Conservation (phyloP, 1,140 invertebrate genomes). For the Monochamus saltuarius region DNA sequence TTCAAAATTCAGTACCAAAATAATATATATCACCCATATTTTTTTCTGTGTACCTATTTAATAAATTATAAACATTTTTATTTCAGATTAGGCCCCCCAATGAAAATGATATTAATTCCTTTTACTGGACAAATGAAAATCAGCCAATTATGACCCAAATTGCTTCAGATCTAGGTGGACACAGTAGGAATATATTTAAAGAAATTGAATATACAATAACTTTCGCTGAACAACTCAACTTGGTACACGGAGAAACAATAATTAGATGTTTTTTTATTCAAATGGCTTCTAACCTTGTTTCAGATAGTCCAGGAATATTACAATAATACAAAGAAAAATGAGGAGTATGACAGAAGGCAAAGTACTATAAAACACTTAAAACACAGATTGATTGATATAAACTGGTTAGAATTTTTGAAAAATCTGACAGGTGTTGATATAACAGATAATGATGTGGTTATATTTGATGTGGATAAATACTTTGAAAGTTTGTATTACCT, state of each 20-base stretch:
- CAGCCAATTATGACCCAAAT: slow-evolving; percentile 8
- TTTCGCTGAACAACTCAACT: slow-evolving; percentile 13
- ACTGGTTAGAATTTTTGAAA: slow-evolving; percentile 30
- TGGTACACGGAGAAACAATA: neutral
- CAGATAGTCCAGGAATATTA: slow-evolving; percentile 15
- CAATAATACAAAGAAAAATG: neutral
- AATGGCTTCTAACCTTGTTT: neutral
- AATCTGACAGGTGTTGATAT: slow-evolving; percentile 22
- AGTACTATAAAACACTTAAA: slow-evolving; percentile 12
- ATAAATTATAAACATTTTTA: neutral
- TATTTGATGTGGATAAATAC: slow-evolving; percentile 22
- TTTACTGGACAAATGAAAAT: slow-evolving; percentile 9
- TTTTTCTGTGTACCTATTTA: too few relatives aligned
- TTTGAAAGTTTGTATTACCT: slow-evolving; percentile 23
- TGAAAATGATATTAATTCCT: slow-evolving; percentile 3
- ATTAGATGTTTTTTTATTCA: slow-evolving; percentile 4
- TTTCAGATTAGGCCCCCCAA: slow-evolving; percentile 25
- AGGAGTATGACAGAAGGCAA: neutral
- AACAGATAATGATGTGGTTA: slow-evolving; percentile 14
- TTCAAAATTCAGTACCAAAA: too few relatives aligned
- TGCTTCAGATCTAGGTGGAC: slow-evolving; percentile 3
- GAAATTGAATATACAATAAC: slow-evolving; percentile 18
- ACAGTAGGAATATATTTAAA: neutral
- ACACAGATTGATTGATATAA: slow-evolving; percentile 15
- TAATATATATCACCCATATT: too few relatives aligned